Percentiles rank a stretch among this genome's conserved stretches.
These are phyloP conservation scores for Adela reaumurella DNA, from an alignment of 2,888 invertebrate genomes.

Conservation along the genomic window DNA sequence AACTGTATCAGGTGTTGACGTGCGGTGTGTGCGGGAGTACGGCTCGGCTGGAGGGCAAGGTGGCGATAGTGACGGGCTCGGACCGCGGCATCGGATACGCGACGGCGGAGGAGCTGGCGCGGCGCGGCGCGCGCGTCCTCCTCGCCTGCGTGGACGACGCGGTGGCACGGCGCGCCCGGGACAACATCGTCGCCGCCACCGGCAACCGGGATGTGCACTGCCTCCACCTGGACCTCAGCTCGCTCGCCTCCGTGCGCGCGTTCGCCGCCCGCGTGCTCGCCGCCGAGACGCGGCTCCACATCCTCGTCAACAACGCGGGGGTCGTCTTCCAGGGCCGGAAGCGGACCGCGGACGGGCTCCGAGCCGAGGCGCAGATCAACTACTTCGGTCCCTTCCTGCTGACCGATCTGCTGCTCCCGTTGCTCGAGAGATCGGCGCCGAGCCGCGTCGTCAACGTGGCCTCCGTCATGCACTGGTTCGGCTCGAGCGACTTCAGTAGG, in stretches of 20 bases:
- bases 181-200: no score
- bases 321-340: constrained; percentile 43
- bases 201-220: no score
- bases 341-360: constrained; percentile 63
- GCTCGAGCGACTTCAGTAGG: constrained; percentile 40
- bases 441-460: constrained; percentile 66
- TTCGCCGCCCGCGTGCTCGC: constrained; percentile 59
- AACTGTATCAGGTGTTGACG: constrained; percentile 39
- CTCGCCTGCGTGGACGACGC: no score
- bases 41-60: constrained; percentile 45
- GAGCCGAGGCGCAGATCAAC: constrained; percentile 68
- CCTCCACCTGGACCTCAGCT: constrained; percentile 38
- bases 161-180: no score
- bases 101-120: no score
- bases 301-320: no score
- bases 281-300: no score
- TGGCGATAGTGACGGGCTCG: no score
- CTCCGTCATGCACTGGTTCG: constrained; percentile 53
- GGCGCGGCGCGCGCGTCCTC: constrained; percentile 48
- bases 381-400: no score
- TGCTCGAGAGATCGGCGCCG: constrained; percentile 54
- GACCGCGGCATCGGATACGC: constrained; percentile 52
- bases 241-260: constrained; percentile 41
- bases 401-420: no score
- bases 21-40: constrained; percentile 36